Evolutionary conservation across 2,888 invertebrate species (phyloP).

Genomic region (Meandrusa payeni): DNA sequence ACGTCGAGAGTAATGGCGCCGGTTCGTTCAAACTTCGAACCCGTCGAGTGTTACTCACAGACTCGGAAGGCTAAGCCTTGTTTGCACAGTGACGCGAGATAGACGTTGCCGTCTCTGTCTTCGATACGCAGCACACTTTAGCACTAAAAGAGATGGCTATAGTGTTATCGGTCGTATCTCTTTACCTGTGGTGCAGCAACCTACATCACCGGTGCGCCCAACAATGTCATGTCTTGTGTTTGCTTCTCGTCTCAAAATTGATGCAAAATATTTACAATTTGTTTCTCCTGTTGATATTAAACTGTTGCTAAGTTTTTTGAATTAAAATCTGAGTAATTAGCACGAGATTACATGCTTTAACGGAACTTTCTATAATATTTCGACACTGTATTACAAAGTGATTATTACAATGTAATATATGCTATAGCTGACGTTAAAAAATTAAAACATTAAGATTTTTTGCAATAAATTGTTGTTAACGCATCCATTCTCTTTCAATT

Average conservation of each 20-base stretch:
- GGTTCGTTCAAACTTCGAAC: constrained; percentile 55
- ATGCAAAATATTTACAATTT: constrained; percentile 51
- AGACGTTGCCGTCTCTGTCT: constrained; percentile 47
- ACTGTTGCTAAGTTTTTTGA: no score
- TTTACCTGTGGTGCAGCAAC: constrained; percentile 74
- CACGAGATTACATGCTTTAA: no score
- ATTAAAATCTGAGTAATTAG: no score
- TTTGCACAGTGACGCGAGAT: constrained; percentile 69
- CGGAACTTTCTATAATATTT: no score
- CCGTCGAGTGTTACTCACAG: constrained; percentile 64
- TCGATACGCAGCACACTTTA: constrained; percentile 9
- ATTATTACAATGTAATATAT: no score
- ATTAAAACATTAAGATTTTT: no score
- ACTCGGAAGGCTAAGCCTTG: constrained; percentile 75
- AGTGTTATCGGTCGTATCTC: constrained; percentile 34
- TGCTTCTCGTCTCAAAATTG: constrained; percentile 55
- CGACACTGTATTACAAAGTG: no score
- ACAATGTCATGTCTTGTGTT: constrained; percentile 68
- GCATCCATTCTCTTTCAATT: no score
- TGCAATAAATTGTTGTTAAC: no score
- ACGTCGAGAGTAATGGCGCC: constrained; percentile 76
- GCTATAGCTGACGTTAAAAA: no score
- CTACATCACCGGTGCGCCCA: constrained; percentile 69
- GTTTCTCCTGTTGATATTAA: constrained; percentile 1
- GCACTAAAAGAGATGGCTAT: constrained; percentile 44